Base-by-base conservation (phyloP, 2,888 invertebrate genomes). In the Gymnoscelis rufifasciata region DNA sequence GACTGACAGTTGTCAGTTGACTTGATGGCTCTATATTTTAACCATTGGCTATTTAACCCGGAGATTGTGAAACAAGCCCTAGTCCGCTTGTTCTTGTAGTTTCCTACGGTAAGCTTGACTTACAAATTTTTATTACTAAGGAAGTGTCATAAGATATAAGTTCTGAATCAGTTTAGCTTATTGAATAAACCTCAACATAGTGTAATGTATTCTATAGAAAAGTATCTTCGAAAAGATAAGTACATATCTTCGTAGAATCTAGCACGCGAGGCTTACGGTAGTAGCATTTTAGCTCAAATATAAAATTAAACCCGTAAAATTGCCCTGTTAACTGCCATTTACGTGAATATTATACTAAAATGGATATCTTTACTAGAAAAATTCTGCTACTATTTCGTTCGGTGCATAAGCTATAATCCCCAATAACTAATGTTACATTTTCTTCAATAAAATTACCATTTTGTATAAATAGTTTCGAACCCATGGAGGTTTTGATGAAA, bases 211-310 rank as follows among this genome's bases (percentile, higher is more conserved):
- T 33, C n/a, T 35, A 19, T 35, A 19, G 10, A 35, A 35, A 35
- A 23, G n/a, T 23, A 35, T 35, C 35, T 15, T 11, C 19, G 23
- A 37, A 47, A 39, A 35, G 29, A 24, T 37, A 49, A 52, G 50
- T 47, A 44, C 46, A 38, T 58, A 60, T 60, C 57, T 54, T 43
- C 13, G 19, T 47, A 3, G 15, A 38, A 57, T 57, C 59, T 47
- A 37, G 39, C 57, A 60, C 59, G 59, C 60, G 28, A 60, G 37
- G 42, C 43, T 27, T 47, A 38, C 42, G n/a, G n/a, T n/a, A 38
- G 49, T 43, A 53, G 51, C 52, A 51, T 52, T 43, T 48, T 51
- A 52, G 51, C 47, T 48, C 39, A 43, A 27, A 52, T 55, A 53
- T 54, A 41, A 47, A 55, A 40, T 43, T 49, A 52, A 54, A 52